Conservation (phyloP, 1,140 invertebrate genomes). For the Neodiprion lecontei region DNA sequence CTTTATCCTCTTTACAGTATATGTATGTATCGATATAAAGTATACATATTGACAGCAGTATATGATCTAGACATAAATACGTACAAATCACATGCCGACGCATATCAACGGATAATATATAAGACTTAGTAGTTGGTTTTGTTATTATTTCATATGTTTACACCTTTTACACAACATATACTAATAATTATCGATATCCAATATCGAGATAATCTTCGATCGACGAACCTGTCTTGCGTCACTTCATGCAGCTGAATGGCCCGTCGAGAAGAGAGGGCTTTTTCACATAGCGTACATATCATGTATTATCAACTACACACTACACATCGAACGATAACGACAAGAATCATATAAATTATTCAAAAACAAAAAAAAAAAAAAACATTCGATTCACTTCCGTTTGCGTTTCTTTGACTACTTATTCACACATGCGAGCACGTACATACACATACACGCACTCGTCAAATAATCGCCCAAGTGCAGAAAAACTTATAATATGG, state of each 20-base stretch:
- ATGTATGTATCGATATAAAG: conserved; percentile 32
- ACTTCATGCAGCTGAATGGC: conserved; percentile 53
- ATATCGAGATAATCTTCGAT: too few relatives aligned
- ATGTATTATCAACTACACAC: background rate
- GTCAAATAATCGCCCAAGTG: conserved; percentile 8
- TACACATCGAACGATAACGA: conserved; percentile 24
- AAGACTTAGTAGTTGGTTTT: too few relatives aligned
- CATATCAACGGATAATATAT: too few relatives aligned
- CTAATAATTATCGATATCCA: too few relatives aligned
- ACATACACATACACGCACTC: too few relatives aligned
- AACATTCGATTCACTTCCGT: background rate
- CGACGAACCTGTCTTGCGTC: conserved; percentile 29
- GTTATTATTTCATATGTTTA: too few relatives aligned
- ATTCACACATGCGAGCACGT: too few relatives aligned
- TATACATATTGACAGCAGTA: conserved; percentile 26
- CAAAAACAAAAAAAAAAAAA: conserved; percentile 13
- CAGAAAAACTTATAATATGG: conserved; percentile 35
- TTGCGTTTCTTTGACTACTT: too few relatives aligned
- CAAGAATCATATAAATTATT: conserved; percentile 22
- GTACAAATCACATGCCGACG: too few relatives aligned
- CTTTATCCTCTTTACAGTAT: background rate
- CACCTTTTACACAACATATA: too few relatives aligned
- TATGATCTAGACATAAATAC: too few relatives aligned
- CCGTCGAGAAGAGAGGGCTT: conserved; percentile 57
- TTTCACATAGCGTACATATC: conserved; percentile 29